Evolutionary conservation across 2,797 vertebrate genomes (phyloP), one percentile per base, ranked within the genome.

Genomic region (Sebastes hubbsi): DNA sequence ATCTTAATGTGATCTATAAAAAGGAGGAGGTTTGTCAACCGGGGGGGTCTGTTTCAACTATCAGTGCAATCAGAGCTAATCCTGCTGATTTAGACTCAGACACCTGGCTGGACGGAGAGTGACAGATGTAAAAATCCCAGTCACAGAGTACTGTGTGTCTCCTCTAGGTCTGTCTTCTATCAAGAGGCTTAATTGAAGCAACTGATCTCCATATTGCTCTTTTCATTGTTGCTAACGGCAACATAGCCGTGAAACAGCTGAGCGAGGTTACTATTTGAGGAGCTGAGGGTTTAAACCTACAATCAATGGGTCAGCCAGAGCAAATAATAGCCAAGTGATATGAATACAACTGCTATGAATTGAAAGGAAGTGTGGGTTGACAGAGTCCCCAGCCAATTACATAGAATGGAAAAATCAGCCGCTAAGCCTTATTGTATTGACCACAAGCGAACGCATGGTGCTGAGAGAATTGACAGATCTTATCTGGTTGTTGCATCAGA

Each of bases 51-150:
- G 83, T 92, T 94, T 96, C 91, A 92, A 93, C 95, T 97, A 96
- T 97, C 95, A 96, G 89, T 77, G 73, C 91, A 92, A 94, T 95
- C 93, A 87, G 86, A 93, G 88, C 86, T 94, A 94, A 94, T 94
- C 94, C 94, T 84, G 74, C 87, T 88, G 92, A 92, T 93, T 91
- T 90, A 92, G 90, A 92, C 91, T 85, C 83, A 86, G 91, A 92
- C 94, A 95, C 94, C 94, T 95, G 95, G 91, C 91, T 91, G 86
- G 90, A 91, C 82, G 81, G 81, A 86, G 90, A 89, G 89, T 90
- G 91, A 93, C 95, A 96, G 94, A 95, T 94, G 94, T 88, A 89
- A 87, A 91, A 93, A 90, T 88, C 91, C 75, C 82, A 83, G 88
- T 87, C 89, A 86, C 77, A 83, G 81, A 86, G 75, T 61, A 81